Evolutionary conservation across 2,888 invertebrate species (phyloP), one percentile per base, ranked within the genome.

Genomic region (Amphipoea oculea): DNA sequence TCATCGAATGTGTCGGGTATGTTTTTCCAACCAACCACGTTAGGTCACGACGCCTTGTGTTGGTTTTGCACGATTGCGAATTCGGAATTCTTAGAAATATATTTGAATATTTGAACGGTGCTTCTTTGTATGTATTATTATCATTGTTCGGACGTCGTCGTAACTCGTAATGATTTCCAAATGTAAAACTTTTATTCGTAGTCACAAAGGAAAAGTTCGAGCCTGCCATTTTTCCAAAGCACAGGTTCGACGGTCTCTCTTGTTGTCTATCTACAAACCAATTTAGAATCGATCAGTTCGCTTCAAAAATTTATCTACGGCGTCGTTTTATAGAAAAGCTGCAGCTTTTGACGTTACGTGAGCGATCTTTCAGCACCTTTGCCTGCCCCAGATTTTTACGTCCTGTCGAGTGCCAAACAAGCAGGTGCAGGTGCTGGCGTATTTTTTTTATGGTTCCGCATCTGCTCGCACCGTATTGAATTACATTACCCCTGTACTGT

Each of bases 401-500:
- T 87, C 89, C 86, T 88, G 90, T 89, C 90, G 85, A 89, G 86
- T 89, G 86, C 86, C 82, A 78, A 87, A 84, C 82, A 75, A 84
- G 88, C 94, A 93, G 93, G 92, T 93, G 57, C 12, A 93, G 93
- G 92, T 93, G 57, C 12, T 60, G 92, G 76, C 75, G 65, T 77
- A 67, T 87, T 86, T 91, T 91, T 76, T 91, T 88, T 89, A 4
- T 86, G 86, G 87, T 84, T 88, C 86, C 88, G 84, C 90, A 91
- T 90, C 89, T 92, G 92, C 86, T 81, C 72, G 57, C 74, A 76
- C 70, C 81, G 83, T 88, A 85, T 90, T 86, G 89, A 89, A 86
- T 91, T 91, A 90, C 91, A 88, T 85, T 88, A 87, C 83, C 83
- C 79, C 79, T 79, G 82, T 84, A 78, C 78, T 76, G 73, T 77